Evolutionary conservation across 2,113 vertebrate species (phyloP).

Genomic region (Gymnorhina tibicen): DNA sequence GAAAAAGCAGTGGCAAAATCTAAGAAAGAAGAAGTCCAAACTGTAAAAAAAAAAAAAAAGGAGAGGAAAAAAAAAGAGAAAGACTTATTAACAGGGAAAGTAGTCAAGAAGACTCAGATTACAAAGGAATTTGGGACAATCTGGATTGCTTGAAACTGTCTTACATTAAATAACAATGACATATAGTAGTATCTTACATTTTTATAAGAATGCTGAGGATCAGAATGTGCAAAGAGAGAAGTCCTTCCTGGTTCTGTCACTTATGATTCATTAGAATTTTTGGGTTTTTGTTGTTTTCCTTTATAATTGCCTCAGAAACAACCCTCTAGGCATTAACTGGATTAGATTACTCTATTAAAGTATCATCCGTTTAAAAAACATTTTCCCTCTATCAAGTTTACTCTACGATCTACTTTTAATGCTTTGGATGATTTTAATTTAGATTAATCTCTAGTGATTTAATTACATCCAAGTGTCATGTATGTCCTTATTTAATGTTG

Average conservation of each 20-base stretch:
- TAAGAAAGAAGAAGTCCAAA: neutral
- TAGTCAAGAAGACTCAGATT: neutral
- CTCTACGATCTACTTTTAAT: neutral
- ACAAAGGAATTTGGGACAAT: neutral
- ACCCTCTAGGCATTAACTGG: neutral
- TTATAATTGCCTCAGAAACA: neutral
- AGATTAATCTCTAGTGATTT: neutral
- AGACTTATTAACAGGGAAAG: neutral
- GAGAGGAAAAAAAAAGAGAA: too few species aligned
- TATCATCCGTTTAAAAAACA: neutral
- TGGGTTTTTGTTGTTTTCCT: neutral
- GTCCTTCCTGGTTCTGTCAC: neutral
- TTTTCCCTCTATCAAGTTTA: neutral
- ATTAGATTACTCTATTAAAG: neutral
- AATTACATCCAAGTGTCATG: neutral
- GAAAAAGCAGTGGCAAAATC: neutral
- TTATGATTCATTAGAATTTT: neutral
- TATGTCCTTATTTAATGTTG: neutral
- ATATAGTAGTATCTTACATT: too few species aligned
- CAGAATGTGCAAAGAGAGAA: neutral
- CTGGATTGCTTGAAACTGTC: neutral
- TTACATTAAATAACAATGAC: neutral
- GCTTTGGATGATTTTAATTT: neutral
- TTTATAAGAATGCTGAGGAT: neutral
- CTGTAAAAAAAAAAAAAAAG: neutral